Conservation (phyloP, 2,888 invertebrate species). For the Coelinius sp. region DNA sequence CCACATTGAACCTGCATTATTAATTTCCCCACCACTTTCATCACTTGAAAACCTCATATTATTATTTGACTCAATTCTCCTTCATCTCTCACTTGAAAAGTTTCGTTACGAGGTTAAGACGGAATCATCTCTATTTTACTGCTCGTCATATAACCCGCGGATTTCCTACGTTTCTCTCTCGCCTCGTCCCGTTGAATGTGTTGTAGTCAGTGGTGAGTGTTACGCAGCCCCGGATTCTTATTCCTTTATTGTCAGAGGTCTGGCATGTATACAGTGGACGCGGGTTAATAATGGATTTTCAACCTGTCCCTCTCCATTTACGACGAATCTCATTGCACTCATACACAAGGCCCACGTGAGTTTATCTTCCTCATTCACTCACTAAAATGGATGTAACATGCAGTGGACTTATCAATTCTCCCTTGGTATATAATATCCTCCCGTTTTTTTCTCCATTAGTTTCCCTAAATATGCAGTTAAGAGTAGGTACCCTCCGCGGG, state of each 20-base stretch:
- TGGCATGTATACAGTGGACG: background rate
- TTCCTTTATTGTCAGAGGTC: slow-evolving; percentile 29
- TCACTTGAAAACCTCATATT: background rate
- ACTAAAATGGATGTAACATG: slow-evolving; percentile 27
- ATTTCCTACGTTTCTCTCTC: slow-evolving; percentile 16
- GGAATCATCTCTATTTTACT: slow-evolving; percentile 25
- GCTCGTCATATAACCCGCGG: slow-evolving; percentile 19
- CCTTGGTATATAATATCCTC: slow-evolving; percentile 41
- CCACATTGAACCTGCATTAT: background rate
- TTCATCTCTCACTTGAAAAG: background rate
- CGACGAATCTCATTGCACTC: slow-evolving; percentile 48
- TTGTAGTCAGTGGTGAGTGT: slow-evolving; percentile 12
- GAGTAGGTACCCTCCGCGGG: slow-evolving; percentile 32
- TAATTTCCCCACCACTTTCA: background rate
- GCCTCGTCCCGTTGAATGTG: background rate
- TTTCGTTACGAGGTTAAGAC: slow-evolving; percentile 23
- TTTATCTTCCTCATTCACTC: slow-evolving; percentile 3
- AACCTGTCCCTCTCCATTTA: slow-evolving; percentile 63
- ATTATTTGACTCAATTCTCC: background rate
- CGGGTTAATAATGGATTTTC: slow-evolving; percentile 65
- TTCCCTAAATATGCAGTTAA: slow-evolving; percentile 61
- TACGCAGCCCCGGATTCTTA: background rate
- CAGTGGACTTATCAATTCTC: background rate
- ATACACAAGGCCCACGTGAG: background rate
- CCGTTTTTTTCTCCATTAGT: slow-evolving; percentile 61